Percentiles rank a stretch among this genome's conserved stretches.
These are phyloP conservation scores for Machimus rusticus DNA, from an alignment of 2,888 invertebrate species.

Conservation along the genomic window DNA sequence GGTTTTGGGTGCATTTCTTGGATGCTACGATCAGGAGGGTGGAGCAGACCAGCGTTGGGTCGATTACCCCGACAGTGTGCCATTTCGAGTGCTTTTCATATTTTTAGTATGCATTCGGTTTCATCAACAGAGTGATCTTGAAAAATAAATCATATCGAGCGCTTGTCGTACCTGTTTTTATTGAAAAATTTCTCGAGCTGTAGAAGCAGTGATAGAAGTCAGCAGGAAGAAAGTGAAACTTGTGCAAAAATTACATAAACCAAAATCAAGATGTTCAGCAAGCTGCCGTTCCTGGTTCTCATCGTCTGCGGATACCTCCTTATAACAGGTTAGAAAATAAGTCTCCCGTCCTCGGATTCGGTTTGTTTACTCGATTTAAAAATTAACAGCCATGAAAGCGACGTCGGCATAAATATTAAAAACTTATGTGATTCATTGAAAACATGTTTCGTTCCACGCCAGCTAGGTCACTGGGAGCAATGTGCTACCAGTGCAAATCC, in stretches of 20 bases:
- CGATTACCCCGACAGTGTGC: not conserved
- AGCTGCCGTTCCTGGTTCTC: slow-evolving; percentile 57
- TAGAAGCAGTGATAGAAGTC: not conserved
- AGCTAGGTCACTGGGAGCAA: slow-evolving; percentile 30
- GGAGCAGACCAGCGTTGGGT: slow-evolving; percentile 16
- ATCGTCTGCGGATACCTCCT: slow-evolving; percentile 60
- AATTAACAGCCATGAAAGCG: not conserved
- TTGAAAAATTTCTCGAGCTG: not conserved
- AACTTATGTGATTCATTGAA: slow-evolving; percentile 28
- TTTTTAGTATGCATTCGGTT: not conserved
- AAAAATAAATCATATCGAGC: slow-evolving; percentile 3
- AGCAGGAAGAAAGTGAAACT: slow-evolving; percentile 39
- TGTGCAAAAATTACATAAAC: slow-evolving; percentile 41
- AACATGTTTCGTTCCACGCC: slow-evolving; percentile 24
- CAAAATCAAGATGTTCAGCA: slow-evolving; percentile 55
- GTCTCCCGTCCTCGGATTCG: not conserved
- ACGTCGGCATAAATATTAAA: not conserved
- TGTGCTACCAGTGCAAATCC: slow-evolving; percentile 24
- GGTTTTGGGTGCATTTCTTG: not conserved
- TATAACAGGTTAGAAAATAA: slow-evolving; percentile 58
- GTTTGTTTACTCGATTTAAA: not conserved
- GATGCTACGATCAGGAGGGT: not conserved
- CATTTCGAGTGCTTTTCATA: slow-evolving; percentile 1
- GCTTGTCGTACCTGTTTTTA: not conserved
- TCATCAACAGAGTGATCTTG: slow-evolving; percentile 1